Conservation (phyloP, 2,888 invertebrate species). For the Drosophila fulvimacula region DNA sequence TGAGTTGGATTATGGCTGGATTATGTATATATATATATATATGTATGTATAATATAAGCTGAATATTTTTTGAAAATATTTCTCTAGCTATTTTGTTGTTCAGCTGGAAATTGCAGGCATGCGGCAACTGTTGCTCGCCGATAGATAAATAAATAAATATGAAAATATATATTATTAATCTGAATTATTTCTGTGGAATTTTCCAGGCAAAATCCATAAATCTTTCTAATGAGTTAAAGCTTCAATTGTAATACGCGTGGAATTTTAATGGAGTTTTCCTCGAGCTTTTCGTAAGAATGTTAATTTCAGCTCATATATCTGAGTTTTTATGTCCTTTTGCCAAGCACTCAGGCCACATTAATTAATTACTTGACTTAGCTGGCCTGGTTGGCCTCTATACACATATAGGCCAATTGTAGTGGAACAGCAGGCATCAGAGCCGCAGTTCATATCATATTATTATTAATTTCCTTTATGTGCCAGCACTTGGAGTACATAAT, state of each 20-base stretch:
- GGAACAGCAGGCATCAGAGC: conserved; percentile 29
- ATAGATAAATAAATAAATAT: conserved; percentile 3
- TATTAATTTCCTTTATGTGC: conserved; percentile 55
- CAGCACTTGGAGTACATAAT: conserved; percentile 48
- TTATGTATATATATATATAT: neutral
- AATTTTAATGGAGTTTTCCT: conserved; percentile 13
- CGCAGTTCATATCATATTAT: conserved; percentile 35
- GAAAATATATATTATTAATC: neutral
- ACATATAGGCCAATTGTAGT: conserved; percentile 57
- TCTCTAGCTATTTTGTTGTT: too few species aligned
- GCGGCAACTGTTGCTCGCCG: conserved; percentile 3
- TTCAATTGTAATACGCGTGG: neutral
- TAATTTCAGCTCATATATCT: conserved; percentile 29
- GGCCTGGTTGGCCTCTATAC: too few species aligned
- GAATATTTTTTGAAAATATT: conserved; percentile 4
- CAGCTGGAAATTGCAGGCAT: neutral
- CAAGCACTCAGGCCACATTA: conserved; percentile 15
- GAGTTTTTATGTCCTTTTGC: conserved; percentile 25
- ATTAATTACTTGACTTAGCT: conserved; percentile 46
- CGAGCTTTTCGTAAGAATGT: conserved; percentile 12
- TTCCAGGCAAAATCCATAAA: neutral
- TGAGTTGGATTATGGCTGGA: neutral
- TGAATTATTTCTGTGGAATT: neutral
- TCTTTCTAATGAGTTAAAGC: conserved; percentile 1
- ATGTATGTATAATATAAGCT: neutral